phyloP scores from a whole-genome alignment of 2,113 vertebrate species.

The Pygoscelis adeliae region DNA sequence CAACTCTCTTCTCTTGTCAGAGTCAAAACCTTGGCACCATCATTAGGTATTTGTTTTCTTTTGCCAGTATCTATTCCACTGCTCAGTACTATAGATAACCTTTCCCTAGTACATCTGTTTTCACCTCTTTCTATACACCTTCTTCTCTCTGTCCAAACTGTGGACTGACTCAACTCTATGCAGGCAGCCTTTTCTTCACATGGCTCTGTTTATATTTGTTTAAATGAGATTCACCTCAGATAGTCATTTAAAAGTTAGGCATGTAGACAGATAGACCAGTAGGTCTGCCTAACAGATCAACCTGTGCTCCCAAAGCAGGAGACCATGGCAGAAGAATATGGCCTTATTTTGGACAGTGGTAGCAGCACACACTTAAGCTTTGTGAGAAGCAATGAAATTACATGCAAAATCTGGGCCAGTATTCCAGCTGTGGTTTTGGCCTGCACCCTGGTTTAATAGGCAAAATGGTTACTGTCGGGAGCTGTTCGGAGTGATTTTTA shows the following conservation, averaged over 20 bases:
- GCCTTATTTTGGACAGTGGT: not conserved
- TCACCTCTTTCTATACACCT: not conserved
- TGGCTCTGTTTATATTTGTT: not conserved
- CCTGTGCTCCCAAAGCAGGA: not conserved
- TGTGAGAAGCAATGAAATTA: not conserved
- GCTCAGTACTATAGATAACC: not conserved
- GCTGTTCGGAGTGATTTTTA: not conserved
- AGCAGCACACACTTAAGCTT: not conserved
- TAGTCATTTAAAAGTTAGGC: not conserved
- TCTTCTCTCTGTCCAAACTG: not conserved
- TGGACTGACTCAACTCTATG: not conserved
- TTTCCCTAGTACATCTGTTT: not conserved
- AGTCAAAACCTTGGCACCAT: not conserved
- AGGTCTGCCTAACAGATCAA: not conserved
- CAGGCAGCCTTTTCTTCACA: not conserved
- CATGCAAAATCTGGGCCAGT: not conserved
- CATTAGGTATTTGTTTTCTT: not conserved
- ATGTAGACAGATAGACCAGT: not conserved
- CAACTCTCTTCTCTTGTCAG: not conserved
- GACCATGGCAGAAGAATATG: not conserved
- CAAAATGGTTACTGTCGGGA: not conserved
- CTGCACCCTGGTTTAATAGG: not conserved
- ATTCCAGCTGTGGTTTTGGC: not conserved
- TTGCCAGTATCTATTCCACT: not conserved
- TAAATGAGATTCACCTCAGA: not conserved